A percentile compares a stretch with the other conserved stretches of the same genome.
Evolutionary conservation across 2,113 vertebrate species (phyloP).

Genomic region (Oncorhynchus masou): DNA sequence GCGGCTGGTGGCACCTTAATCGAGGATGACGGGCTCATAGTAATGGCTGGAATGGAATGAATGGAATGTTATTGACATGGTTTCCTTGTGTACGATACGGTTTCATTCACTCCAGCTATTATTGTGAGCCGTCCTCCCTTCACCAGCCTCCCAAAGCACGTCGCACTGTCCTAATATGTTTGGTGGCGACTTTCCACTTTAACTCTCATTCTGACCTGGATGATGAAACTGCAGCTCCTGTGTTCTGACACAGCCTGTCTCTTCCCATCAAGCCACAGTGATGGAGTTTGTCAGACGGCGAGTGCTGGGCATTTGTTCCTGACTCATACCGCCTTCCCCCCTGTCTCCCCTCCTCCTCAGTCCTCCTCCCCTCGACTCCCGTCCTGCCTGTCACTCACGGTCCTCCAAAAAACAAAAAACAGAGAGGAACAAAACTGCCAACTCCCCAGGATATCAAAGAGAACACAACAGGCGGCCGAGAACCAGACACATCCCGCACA

Average conservation of each 20-base stretch:
- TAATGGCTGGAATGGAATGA: no score
- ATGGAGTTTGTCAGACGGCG: conserved; percentile 55
- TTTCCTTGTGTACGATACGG: no score
- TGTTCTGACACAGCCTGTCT: conserved; percentile 63
- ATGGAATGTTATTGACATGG: no score
- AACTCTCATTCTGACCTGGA: conserved; percentile 5
- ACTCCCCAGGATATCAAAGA: conserved; percentile 23
- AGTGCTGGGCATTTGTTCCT: conserved; percentile 44
- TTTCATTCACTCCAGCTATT: no score
- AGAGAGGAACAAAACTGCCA: conserved; percentile 23
- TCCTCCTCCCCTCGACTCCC: background rate
- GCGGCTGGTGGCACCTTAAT: no score
- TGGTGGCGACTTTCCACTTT: conserved; percentile 18
- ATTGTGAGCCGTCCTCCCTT: no score
- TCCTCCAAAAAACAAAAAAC: background rate
- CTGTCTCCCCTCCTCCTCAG: background rate
- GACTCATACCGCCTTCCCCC: conserved; percentile 49
- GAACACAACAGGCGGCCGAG: conserved; percentile 9
- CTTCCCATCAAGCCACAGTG: conserved; percentile 59
- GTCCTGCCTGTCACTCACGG: conserved; percentile 43
- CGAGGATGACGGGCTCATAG: no score
- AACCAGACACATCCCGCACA: conserved; percentile 9
- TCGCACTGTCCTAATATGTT: background rate
- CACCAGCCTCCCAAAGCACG: no score
- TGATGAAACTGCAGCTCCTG: conserved; percentile 47